These are phyloP conservation scores for Bubalus kerabau DNA, from an alignment of 2,113 vertebrate species.

Conservation along the genomic window DNA sequence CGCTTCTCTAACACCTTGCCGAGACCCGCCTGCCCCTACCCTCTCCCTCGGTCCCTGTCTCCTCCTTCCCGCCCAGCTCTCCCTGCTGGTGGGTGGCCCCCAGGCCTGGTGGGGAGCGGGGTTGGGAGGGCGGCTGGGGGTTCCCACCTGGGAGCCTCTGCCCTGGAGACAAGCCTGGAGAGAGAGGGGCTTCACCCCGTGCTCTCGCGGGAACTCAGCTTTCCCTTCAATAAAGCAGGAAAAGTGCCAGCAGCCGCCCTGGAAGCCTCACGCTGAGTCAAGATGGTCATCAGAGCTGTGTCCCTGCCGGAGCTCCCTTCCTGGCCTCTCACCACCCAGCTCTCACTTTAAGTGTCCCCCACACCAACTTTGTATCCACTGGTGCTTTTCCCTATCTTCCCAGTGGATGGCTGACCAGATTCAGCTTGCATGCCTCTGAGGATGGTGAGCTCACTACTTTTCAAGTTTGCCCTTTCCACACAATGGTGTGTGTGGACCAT, in stretches of 20 bases:
- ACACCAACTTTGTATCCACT: accelerated
- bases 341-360: accelerated
- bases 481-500: accelerated
- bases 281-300: accelerated
- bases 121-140: not conserved
- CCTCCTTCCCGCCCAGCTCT: not conserved
- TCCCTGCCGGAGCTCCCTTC: accelerated
- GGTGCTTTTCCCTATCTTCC: not conserved
- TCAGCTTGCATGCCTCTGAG: not conserved
- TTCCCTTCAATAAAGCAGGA: not conserved
- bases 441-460: not conserved
- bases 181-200: accelerated
- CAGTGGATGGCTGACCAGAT: not conserved
- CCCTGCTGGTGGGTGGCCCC: not conserved
- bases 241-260: accelerated
- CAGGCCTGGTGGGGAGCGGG: accelerated
- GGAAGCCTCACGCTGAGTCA: accelerated
- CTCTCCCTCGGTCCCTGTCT: not conserved
- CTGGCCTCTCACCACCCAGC: accelerated
- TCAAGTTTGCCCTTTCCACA: accelerated
- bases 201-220: not conserved
- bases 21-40: not conserved
- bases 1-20: not conserved
- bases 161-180: accelerated
- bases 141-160: not conserved